Percentiles rank a stretch among this genome's conserved stretches.
phyloP scores from a whole-genome alignment of 2,113 vertebrate species.

The Zeus faber region DNA sequence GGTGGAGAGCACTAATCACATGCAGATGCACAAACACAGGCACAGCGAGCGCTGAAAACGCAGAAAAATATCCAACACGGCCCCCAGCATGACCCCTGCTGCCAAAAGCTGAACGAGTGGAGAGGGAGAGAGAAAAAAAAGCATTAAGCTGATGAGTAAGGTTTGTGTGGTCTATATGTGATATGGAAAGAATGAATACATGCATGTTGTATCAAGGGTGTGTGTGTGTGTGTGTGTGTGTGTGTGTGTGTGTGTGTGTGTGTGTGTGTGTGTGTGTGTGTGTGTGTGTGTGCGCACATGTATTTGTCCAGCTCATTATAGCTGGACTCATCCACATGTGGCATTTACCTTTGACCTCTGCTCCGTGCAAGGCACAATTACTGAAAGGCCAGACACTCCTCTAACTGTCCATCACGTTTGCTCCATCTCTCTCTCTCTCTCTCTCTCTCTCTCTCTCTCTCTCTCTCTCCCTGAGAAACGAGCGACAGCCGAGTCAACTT shows the following conservation, averaged over 20 bases:
- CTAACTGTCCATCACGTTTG: slow-evolving; percentile 54
- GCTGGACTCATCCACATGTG: slow-evolving; percentile 52
- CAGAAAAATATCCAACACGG: no score
- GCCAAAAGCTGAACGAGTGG: no score
- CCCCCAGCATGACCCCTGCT: no score
- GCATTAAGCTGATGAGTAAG: no score
- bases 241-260: neutral
- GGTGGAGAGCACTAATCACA: no score
- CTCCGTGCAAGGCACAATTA: slow-evolving; percentile 61
- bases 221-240: slow-evolving; percentile 7
- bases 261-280: slow-evolving; percentile 11
- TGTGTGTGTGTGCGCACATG: slow-evolving; percentile 28
- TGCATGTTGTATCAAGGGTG: neutral
- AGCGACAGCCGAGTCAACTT: slow-evolving; percentile 5
- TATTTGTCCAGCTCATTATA: slow-evolving; percentile 62
- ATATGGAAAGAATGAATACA: neutral
- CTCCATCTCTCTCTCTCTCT: slow-evolving; percentile 8
- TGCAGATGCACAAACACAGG: no score
- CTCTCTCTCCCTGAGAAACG: neutral
- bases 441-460: neutral
- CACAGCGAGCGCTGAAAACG: no score
- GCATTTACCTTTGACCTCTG: slow-evolving; percentile 73
- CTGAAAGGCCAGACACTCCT: slow-evolving; percentile 64
- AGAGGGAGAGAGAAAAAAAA: no score
- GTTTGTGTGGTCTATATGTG: neutral